These are phyloP conservation scores for Charina bottae DNA, from an alignment of 2,113 vertebrate genomes.

Conservation along the genomic window DNA sequence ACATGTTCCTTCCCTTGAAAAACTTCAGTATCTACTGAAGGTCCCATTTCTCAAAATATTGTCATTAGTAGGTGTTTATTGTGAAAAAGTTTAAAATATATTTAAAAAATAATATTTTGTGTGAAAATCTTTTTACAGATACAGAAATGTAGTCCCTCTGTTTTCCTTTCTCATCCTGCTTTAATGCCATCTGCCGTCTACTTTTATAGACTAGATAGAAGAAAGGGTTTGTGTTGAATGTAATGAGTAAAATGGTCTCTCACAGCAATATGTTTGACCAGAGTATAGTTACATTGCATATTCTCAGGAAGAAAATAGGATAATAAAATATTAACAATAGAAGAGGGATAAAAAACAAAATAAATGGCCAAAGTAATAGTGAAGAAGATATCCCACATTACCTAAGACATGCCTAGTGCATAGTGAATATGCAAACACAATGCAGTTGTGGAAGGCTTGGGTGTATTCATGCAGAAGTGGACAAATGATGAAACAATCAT, in stretches of 20 bases:
- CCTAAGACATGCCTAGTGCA: conserved; percentile 25
- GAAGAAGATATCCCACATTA: conserved; percentile 26
- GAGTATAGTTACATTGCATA: not conserved
- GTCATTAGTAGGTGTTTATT: not conserved
- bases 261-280: not conserved
- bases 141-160: not conserved
- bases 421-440: not conserved
- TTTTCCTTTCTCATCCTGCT: not conserved
- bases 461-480: not conserved
- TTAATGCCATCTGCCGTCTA: not conserved
- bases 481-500: not conserved
- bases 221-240: not conserved
- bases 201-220: not conserved
- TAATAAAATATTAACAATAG: not conserved
- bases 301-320: conserved; percentile 1
- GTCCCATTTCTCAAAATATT: not conserved
- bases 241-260: not conserved
- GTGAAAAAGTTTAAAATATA: not conserved
- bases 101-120: not conserved
- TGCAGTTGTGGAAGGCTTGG: not conserved
- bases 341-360: conserved; percentile 9
- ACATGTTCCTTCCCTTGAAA: not conserved
- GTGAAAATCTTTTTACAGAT: not conserved
- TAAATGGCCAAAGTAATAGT: not conserved
- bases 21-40: not conserved